Conservation (phyloP, 2,797 vertebrate species). For the Sebastes minor region DNA sequence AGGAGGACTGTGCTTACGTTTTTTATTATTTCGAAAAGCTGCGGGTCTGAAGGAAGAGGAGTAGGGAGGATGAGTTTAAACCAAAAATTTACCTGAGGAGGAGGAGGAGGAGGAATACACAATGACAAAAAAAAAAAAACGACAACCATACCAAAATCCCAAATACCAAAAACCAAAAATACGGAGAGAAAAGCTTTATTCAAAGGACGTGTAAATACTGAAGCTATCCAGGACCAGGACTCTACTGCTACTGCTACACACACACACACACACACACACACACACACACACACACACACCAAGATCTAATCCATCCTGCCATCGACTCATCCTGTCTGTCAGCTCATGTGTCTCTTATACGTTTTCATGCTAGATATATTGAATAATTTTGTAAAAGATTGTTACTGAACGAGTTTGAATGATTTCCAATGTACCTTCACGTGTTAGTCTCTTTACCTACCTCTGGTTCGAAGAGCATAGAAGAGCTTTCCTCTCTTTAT, state of each 20-base stretch:
- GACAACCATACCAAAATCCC: constrained; percentile 85
- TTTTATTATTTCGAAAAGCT: constrained; percentile 67
- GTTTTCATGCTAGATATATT: constrained; percentile 38
- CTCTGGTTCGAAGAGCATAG: constrained; percentile 69
- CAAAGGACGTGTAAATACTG: constrained; percentile 92
- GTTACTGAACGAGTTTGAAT: constrained; percentile 43
- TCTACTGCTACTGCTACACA: constrained; percentile 61
- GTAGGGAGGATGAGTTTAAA: constrained; percentile 79
- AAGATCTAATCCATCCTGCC: constrained; percentile 50
- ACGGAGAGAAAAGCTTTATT: constrained; percentile 94
- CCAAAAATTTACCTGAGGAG: constrained; percentile 82
- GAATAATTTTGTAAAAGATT: constrained; percentile 62
- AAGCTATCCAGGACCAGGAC: constrained; percentile 84
- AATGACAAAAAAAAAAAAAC: constrained; percentile 77
- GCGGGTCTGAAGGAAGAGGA: constrained; percentile 77
- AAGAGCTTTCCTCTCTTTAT: constrained; percentile 27
- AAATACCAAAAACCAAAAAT: constrained; percentile 92
- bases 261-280: constrained; percentile 50
- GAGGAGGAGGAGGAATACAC: constrained; percentile 75
- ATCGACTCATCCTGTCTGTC: constrained; percentile 65
- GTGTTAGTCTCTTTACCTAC: constrained; percentile 70
- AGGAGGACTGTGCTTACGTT: constrained; percentile 60
- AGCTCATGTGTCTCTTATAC: constrained; percentile 44
- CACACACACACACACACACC: constrained; percentile 57
- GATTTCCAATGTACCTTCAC: constrained; percentile 42